Evolutionary conservation across 2,888 invertebrate genomes (phyloP), one percentile per base, ranked within the genome.

Genomic region (Microplitis manilae): DNA sequence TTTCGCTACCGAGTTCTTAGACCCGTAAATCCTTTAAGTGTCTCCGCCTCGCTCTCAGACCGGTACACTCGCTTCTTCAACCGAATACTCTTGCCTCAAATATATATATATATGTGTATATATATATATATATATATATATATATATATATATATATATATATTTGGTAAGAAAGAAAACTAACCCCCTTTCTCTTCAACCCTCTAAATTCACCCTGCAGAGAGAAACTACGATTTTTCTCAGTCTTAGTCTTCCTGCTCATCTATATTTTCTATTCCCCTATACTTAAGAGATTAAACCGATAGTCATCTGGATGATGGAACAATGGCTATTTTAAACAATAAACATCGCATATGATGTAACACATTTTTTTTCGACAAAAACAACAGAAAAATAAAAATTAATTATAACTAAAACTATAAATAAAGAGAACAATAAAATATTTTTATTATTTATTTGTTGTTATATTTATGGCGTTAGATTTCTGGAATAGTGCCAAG

Each of bases 11-110:
- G 82, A 86, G 85, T 87, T 86, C 84, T 86, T 84, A 83, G 83
- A 83, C 83, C 86, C 85, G 88, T 89, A 88, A 89, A 89, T 89
- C 87, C 87, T 88, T 87, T 87, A 87, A 89, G 87, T 89, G 88
- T 87, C 87, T 82, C 77, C 79, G 78, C 79, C 79, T 79, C 84
- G 81, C 81, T 80, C 17, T 41, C 68, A 68, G 40, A n/a, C 50
- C 50, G 50, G 50, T 50, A 50, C 50, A 38, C 65, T 65, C 30
- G 65, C 65, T 30, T 65, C 38, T 65, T 20, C 17, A 64, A 64
- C 17, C 65, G 7, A 8, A 65, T 65, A 38, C 65, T 13, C 65
- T 62, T 65, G 17, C 62, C 8, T 20, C 64, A 20, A 17, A 64
- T 9, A n/a, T 20, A 67, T 38, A 38, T 17, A 9, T 30, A 38